Percentiles rank a stretch among this genome's conserved stretches.
Evolutionary conservation across 2,113 vertebrate genomes (phyloP).

Genomic region (Varanus salvator): DNA sequence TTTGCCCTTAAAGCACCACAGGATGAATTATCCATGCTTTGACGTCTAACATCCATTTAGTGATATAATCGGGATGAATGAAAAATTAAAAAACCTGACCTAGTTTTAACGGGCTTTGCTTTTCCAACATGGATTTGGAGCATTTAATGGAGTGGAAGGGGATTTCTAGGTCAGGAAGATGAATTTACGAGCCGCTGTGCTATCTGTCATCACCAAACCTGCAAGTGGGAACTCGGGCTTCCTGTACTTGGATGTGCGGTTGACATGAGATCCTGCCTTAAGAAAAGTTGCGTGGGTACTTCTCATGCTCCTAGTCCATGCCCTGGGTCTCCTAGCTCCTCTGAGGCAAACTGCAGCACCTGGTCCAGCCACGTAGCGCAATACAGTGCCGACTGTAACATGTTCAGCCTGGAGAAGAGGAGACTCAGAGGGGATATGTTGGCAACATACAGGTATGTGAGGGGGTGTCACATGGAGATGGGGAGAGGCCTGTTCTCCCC

Average conservation of each 20-base stretch:
- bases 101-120: neutral
- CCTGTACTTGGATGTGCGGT: neutral
- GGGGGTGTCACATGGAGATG: too few species aligned
- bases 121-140: neutral
- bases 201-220: neutral
- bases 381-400: neutral
- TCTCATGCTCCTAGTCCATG: neutral
- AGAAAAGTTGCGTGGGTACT: neutral
- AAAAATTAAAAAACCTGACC: constrained; percentile 13
- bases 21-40: constrained; percentile 17
- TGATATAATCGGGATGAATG: constrained; percentile 8
- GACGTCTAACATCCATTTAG: constrained; percentile 5
- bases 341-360: neutral
- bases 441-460: too few species aligned
- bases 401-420: too few species aligned
- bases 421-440: too few species aligned
- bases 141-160: neutral
- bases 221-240: neutral
- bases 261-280: neutral
- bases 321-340: neutral
- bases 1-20: neutral
- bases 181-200: neutral
- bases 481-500: too few species aligned
- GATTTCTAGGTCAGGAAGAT: constrained; percentile 14
- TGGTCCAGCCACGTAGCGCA: too few species aligned